These are phyloP conservation scores for Drosophila eugracilis DNA, from an alignment of 1,140 invertebrate genomes.

Conservation along the genomic window DNA sequence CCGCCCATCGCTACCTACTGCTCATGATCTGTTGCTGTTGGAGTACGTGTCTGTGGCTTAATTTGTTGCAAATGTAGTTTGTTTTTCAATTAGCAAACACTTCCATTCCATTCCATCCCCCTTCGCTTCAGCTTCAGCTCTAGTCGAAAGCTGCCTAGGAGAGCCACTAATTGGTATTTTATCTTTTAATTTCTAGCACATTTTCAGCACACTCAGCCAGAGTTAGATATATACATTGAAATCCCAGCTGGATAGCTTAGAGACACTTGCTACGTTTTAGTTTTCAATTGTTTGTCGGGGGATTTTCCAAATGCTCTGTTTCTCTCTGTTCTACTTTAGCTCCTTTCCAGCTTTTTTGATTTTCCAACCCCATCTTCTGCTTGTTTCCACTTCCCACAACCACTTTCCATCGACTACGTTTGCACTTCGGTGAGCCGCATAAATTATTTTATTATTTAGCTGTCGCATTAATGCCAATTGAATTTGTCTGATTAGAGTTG, in stretches of 20 bases:
- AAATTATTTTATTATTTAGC: conserved; percentile 75
- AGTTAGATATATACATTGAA: conserved; percentile 13
- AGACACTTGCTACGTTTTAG: conserved; percentile 57
- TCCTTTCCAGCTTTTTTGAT: not conserved
- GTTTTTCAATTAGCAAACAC: conserved; percentile 77
- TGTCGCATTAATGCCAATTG: conserved; percentile 64
- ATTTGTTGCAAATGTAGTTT: conserved; percentile 70
- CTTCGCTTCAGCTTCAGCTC: too few relatives aligned
- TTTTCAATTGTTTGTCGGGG: conserved; percentile 51
- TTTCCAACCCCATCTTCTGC: not conserved
- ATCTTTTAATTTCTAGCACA: conserved; percentile 77
- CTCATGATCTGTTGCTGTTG: conserved; percentile 46
- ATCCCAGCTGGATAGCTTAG: conserved; percentile 50
- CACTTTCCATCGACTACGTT: conserved; percentile 31
- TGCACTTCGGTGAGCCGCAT: conserved; percentile 59
- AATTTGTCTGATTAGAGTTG: conserved; percentile 50
- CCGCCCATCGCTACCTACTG: not conserved
- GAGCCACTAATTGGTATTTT: conserved; percentile 77
- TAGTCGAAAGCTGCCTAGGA: conserved; percentile 31
- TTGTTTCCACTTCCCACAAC: conserved; percentile 1
- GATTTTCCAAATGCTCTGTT: conserved; percentile 52
- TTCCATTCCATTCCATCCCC: conserved; percentile 25
- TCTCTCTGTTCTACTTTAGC: conserved; percentile 10
- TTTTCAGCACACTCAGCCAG: conserved; percentile 39
- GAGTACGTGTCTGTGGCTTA: conserved; percentile 72